Evolutionary conservation across 2,797 vertebrate species (phyloP).

Genomic region (Hybognathus amarus): DNA sequence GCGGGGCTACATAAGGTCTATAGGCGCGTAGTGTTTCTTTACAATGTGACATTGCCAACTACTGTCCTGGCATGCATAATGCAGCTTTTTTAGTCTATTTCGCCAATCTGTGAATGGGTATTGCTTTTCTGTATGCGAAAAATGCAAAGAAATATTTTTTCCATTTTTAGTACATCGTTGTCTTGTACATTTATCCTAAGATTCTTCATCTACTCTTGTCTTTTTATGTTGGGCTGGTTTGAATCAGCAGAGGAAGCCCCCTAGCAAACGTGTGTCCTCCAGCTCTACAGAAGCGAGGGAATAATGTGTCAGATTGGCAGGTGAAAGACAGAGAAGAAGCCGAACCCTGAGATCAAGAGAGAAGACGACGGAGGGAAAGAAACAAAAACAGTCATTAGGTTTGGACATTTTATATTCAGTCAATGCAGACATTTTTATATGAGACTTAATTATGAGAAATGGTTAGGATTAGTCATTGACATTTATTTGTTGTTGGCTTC

Average conservation of each 20-base stretch:
- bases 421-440: neutral
- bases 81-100: too few relatives aligned
- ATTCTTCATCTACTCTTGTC: neutral
- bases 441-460: neutral
- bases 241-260: slow-evolving; percentile 70
- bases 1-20: too few relatives aligned
- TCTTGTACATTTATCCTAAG: neutral
- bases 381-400: slow-evolving; percentile 84
- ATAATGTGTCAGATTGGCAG: slow-evolving; percentile 68
- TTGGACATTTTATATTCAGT: neutral
- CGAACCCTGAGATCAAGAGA: slow-evolving; percentile 33
- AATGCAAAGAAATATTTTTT: fast-evolving
- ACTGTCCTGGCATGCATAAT: too few relatives aligned
- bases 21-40: too few relatives aligned
- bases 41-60: too few relatives aligned
- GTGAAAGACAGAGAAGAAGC: slow-evolving; percentile 58
- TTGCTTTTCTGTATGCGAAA: neutral
- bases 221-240: slow-evolving; percentile 8
- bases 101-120: neutral
- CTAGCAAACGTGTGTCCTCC: slow-evolving; percentile 72
- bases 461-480: neutral
- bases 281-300: slow-evolving; percentile 65
- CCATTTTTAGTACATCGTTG: neutral
- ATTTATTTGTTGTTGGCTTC: neutral
- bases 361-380: slow-evolving; percentile 47